These are phyloP conservation scores for Ceratosolen solmsi DNA, from an alignment of 1,140 invertebrate species.

Conservation along the genomic window DNA sequence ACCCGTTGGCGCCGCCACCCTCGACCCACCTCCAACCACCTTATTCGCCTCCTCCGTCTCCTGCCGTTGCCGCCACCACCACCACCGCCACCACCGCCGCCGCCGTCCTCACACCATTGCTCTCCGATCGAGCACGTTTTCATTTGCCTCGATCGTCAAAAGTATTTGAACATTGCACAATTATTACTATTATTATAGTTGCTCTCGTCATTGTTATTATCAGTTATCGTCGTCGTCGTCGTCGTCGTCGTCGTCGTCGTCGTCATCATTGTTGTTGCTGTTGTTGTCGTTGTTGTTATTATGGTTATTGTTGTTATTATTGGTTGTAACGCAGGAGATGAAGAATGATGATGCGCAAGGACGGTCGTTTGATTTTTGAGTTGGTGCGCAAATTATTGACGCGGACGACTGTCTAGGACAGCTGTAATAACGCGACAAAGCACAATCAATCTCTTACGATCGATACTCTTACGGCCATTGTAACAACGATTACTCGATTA, in stretches of 20 bases:
- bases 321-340: background rate
- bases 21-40: slow-evolving; percentile 57
- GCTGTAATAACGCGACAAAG: background rate
- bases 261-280: too few species aligned
- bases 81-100: background rate
- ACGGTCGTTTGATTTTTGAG: background rate
- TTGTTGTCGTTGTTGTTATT: too few species aligned
- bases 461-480: too few species aligned
- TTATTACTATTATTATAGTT: too few species aligned
- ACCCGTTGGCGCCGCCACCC: slow-evolving; percentile 70
- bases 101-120: background rate
- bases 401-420: background rate
- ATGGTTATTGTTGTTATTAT: too few species aligned
- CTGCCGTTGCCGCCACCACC: background rate
- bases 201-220: background rate
- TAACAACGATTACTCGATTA: too few species aligned
- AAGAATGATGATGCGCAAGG: background rate
- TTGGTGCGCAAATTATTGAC: background rate
- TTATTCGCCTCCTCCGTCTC: slow-evolving; percentile 12
- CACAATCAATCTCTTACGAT: too few species aligned
- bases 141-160: background rate
- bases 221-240: too few species aligned
- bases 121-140: background rate
- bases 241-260: too few species aligned
- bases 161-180: too few species aligned